These are phyloP conservation scores for Melanotus villosus DNA, from an alignment of 2,888 invertebrate species.

Conservation along the genomic window DNA sequence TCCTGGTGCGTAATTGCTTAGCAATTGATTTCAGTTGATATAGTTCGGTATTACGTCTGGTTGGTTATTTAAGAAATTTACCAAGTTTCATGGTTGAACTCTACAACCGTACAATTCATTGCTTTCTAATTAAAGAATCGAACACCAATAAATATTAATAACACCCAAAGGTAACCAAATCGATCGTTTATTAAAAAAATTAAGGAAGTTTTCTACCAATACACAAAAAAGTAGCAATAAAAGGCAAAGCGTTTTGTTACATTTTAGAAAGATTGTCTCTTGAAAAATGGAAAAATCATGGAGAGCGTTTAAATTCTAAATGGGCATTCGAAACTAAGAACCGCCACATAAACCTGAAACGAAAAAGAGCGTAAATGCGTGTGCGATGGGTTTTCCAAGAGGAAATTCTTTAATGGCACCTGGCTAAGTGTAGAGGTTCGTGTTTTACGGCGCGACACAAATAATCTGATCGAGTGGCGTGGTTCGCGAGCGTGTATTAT, in stretches of 20 bases:
- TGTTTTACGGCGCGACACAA: constrained; percentile 48
- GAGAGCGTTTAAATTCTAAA: not conserved
- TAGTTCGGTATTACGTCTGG: not conserved
- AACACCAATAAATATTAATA: too few species aligned
- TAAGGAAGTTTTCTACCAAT: too few species aligned
- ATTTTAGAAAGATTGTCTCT: too few species aligned
- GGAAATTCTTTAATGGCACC: constrained; percentile 31
- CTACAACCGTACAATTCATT: too few species aligned
- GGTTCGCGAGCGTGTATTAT: constrained; percentile 30
- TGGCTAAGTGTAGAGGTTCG: constrained; percentile 35
- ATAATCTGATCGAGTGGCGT: constrained; percentile 45
- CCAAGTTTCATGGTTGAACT: too few species aligned
- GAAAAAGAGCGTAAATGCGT: constrained; percentile 19
- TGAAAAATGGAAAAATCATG: not conserved
- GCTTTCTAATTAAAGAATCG: too few species aligned
- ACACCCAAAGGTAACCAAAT: too few species aligned
- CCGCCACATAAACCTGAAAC: constrained; percentile 1
- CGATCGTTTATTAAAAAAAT: too few species aligned
- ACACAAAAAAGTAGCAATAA: too few species aligned
- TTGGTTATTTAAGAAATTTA: not conserved
- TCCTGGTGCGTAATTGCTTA: not conserved
- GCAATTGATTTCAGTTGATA: not conserved
- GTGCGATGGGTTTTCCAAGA: constrained; percentile 20
- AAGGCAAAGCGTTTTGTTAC: too few species aligned
- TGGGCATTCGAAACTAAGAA: constrained; percentile 10